These are phyloP conservation scores for Drosophila fulvimacula DNA, from an alignment of 2,888 invertebrate genomes.

Conservation along the genomic window DNA sequence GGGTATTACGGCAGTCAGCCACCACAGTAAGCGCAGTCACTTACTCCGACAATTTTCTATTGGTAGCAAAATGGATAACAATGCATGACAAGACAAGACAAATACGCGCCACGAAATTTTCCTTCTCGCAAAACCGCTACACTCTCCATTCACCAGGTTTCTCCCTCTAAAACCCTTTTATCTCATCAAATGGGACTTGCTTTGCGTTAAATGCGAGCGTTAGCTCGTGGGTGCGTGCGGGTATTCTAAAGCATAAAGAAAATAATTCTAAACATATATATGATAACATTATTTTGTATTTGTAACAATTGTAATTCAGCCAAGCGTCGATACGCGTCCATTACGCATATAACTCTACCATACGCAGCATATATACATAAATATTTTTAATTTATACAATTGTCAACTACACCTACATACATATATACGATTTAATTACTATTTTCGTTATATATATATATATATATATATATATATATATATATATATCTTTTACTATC, in stretches of 20 bases:
- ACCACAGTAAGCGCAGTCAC: conserved; percentile 84
- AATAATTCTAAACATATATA: conserved; percentile 41
- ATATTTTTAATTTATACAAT: conserved; percentile 13
- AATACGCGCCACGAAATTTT: conserved; percentile 14
- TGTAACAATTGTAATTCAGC: conserved; percentile 55
- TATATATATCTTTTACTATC: neutral
- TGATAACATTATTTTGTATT: conserved; percentile 41
- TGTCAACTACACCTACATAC: conserved; percentile 20
- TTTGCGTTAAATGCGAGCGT: conserved; percentile 1
- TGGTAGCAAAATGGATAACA: conserved; percentile 1
- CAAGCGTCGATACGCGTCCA: conserved; percentile 43
- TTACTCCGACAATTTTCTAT: neutral
- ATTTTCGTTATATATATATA: conserved; percentile 6
- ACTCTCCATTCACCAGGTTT: neutral
- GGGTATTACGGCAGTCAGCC: conserved; percentile 93
- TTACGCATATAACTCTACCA: conserved; percentile 34
- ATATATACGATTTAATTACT: conserved; percentile 27
- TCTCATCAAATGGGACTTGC: conserved; percentile 4
- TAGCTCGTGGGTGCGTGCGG: conserved; percentile 13
- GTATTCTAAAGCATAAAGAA: conserved; percentile 8
- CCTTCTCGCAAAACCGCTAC: neutral
- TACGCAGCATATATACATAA: conserved; percentile 39
- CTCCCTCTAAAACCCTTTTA: neutral
- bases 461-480: neutral
- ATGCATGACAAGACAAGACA: conserved; percentile 10